Conservation (phyloP, 2,888 invertebrate species). For the Autographa gamma region DNA sequence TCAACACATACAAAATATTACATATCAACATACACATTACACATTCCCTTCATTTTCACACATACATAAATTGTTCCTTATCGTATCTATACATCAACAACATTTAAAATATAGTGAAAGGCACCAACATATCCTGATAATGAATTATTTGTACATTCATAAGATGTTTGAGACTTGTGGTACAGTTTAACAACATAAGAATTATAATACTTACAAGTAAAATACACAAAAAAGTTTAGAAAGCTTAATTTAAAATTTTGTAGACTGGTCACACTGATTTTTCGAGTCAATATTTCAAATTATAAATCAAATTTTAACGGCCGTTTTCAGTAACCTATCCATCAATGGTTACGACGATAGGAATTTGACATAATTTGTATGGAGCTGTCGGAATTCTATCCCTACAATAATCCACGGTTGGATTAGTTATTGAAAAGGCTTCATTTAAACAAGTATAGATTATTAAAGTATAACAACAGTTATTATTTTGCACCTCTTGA, state of each 20-base stretch:
- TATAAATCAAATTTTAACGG: not conserved
- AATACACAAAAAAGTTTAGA: not conserved
- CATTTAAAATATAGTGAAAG: conserved; percentile 60
- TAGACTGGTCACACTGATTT: not conserved
- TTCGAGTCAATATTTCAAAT: not conserved
- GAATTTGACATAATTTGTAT: no score
- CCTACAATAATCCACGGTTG: not conserved
- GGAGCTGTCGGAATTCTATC: not conserved
- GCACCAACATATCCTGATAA: conserved; percentile 63
- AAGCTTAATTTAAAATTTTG: not conserved
- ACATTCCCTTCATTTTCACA: conserved; percentile 21
- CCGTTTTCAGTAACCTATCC: not conserved
- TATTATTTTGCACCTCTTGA: conserved; percentile 32
- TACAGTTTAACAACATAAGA: conserved; percentile 17
- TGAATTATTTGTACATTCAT: conserved; percentile 48
- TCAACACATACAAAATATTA: conserved; percentile 50
- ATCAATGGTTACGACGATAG: not conserved
- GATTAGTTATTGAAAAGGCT: not conserved
- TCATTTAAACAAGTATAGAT: not conserved
- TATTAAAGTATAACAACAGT: conserved; percentile 45
- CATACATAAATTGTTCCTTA: conserved; percentile 26
- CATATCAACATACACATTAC: conserved; percentile 22
- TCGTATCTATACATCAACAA: conserved; percentile 45
- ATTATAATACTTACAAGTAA: not conserved
- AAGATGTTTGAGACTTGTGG: conserved; percentile 26